Conservation (phyloP, 2,113 vertebrate species). For the Laticauda colubrina region DNA sequence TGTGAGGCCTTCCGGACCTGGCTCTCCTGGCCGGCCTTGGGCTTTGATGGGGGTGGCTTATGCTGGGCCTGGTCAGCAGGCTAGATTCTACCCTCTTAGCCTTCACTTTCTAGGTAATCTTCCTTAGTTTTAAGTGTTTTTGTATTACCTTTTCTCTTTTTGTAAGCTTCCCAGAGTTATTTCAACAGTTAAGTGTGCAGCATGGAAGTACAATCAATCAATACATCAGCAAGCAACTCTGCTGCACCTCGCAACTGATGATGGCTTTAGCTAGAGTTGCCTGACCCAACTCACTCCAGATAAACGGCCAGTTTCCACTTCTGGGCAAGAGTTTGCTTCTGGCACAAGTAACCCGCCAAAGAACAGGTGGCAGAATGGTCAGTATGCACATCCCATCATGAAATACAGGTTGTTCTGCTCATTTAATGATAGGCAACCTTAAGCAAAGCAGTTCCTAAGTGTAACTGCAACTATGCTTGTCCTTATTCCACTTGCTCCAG, state of each 20-base stretch:
- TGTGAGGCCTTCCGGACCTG: not conserved
- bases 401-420: not conserved
- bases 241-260: no score
- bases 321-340: accelerated
- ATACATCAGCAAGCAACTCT: not conserved
- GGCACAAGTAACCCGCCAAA: not conserved
- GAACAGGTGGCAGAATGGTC: not conserved
- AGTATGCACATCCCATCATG: not conserved
- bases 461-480: not conserved
- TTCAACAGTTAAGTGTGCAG: not conserved
- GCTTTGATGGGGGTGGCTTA: no score
- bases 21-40: no score
- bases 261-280: not conserved
- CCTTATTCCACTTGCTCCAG: not conserved
- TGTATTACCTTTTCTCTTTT: not conserved
- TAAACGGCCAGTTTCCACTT: not conserved
- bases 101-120: not conserved
- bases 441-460: not conserved
- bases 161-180: not conserved
- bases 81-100: not conserved
- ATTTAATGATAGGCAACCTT: not conserved
- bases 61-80: no score
- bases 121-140: not conserved
- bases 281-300: not conserved
- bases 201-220: not conserved